Evolutionary conservation across 2,797 vertebrate genomes (phyloP), one percentile per base, ranked within the genome.

Genomic region (Pteronotus mesoamericanus): DNA sequence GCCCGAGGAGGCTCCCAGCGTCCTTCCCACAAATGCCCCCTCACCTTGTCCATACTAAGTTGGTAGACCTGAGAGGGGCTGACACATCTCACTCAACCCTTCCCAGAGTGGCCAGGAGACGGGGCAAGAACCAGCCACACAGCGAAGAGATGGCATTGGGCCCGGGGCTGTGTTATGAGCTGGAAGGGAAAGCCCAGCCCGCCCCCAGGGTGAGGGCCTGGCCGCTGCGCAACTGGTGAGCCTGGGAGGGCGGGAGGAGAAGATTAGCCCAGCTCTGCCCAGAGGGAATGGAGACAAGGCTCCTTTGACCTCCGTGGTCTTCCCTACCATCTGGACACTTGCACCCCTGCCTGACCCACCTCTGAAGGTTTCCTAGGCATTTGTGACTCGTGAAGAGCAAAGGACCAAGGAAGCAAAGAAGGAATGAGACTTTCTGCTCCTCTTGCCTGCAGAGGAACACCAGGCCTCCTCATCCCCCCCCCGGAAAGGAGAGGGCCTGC

Each of bases 11-110:
- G n/a, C 4, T 85, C 78, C 80, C 75, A 18, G n/a, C 9, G 57
- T 55, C 82, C 89, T 55, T 87, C 57, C 75, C 87, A 89, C 57
- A 79, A 29, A 64, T 15, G 21, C 26, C 18, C 86, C 39, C 75
- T 53, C 21, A 74, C 16, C 55, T 57, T 6, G 3, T 72, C 29
- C 64, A 80, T 12, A 78, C 19, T 92, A 59, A 90, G 34, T 0
- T 1, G 9, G 46, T 4, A 12, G 26, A 51, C 59, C 6, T 32
- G 4, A 48, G 0, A 3, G 37, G 5, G 21, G 24, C 21, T 26
- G 66, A 91, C 10, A 15, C 12, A 16, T 26, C 26, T 79, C 44
- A 85, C 37, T 79, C 89, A 83, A 9, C 66, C 51, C 44, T 22
- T 14, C 44, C 21, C 44, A 85, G 69, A 16, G 21, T 6, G 19